Evolutionary conservation across 92 coral and sea anemone genomes (phyloP).

Genomic region (Porites divaricata): DNA sequence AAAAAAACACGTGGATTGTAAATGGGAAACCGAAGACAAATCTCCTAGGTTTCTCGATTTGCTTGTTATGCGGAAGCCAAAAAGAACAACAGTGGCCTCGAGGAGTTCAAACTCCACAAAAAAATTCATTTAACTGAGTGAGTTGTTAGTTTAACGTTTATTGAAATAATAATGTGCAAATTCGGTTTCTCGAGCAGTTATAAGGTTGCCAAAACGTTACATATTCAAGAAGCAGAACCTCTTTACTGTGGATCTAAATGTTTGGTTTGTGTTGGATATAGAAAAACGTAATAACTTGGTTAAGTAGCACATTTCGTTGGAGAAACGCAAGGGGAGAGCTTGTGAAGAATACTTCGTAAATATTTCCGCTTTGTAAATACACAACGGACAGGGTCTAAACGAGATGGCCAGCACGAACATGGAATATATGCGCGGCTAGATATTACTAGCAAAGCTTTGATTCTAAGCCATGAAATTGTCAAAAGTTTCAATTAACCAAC

Average conservation of each 20-base stretch:
- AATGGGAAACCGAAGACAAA: background rate
- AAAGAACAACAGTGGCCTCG: background rate
- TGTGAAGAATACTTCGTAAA: background rate
- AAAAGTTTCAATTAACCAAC: too few relatives aligned
- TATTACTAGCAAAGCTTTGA: too few relatives aligned
- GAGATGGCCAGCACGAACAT: too few relatives aligned
- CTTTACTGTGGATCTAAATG: background rate
- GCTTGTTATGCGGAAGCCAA: background rate
- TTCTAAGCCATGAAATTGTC: too few relatives aligned
- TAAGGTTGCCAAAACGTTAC: too few relatives aligned
- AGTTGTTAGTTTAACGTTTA: background rate
- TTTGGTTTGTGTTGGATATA: too few relatives aligned
- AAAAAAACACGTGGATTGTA: background rate
- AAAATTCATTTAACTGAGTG: background rate
- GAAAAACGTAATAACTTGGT: too few relatives aligned
- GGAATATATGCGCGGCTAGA: too few relatives aligned
- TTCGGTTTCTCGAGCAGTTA: background rate
- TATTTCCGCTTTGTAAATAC: background rate
- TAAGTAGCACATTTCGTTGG: background rate
- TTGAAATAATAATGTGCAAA: constrained; percentile 4
- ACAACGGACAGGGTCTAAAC: background rate
- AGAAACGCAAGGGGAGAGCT: background rate
- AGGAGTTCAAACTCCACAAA: background rate
- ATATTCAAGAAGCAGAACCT: too few relatives aligned
- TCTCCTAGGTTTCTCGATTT: background rate